A percentile compares a stretch with the other conserved stretches of the same genome.
Evolutionary conservation across 2,888 invertebrate species (phyloP).

Genomic region (Tetramorium bicarinatum): DNA sequence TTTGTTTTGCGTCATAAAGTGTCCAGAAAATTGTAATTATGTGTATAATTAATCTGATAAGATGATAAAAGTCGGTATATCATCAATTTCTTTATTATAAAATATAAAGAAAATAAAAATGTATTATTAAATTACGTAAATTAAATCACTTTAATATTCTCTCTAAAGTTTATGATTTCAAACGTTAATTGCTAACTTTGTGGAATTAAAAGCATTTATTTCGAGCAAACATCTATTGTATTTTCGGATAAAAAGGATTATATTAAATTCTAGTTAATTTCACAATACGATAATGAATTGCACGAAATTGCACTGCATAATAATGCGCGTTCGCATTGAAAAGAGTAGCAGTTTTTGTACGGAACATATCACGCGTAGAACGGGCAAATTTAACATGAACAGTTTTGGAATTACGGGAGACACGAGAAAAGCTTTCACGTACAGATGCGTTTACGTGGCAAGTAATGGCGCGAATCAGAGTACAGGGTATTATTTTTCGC

Average conservation of each 20-base stretch:
- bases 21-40: not conserved
- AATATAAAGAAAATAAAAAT: not conserved
- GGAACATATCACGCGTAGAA: not conserved
- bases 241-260: not conserved
- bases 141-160: not conserved
- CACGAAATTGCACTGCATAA: not conserved
- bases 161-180: not conserved
- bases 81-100: not conserved
- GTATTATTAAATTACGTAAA: not conserved
- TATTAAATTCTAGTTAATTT: not conserved
- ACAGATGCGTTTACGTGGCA: slow-evolving; percentile 11
- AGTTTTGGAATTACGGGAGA: slow-evolving; percentile 18
- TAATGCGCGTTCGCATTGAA: not conserved
- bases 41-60: not conserved
- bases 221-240: not conserved
- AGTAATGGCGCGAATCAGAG: slow-evolving; percentile 23
- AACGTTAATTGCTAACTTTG: not conserved
- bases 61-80: not conserved
- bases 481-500: slow-evolving; percentile 28
- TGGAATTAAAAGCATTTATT: not conserved
- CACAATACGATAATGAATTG: slow-evolving; percentile 3
- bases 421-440: slow-evolving; percentile 5
- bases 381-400: not conserved
- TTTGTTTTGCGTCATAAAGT: not conserved
- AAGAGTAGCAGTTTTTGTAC: not conserved